phyloP scores from a whole-genome alignment of 2,113 vertebrate species.

The Hystrix cristata region DNA sequence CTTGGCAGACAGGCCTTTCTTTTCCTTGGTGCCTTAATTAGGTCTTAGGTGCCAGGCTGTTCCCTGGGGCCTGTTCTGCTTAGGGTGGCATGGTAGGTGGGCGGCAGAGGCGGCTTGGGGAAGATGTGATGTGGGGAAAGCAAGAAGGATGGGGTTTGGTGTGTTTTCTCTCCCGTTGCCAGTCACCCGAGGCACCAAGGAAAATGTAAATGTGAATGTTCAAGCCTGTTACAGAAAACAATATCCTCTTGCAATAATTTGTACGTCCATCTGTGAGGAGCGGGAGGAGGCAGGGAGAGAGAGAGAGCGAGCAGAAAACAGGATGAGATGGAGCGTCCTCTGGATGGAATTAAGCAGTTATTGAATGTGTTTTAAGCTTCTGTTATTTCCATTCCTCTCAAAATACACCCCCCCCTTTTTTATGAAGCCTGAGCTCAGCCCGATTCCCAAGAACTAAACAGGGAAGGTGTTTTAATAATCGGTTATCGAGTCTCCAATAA shows the following conservation, averaged over 20 bases:
- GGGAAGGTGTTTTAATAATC: conserved; percentile 75
- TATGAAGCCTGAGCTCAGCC: conserved; percentile 65
- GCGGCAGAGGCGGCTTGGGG: conserved; percentile 36
- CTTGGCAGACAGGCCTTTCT: conserved; percentile 75
- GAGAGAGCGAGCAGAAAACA: conserved; percentile 43
- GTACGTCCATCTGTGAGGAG: conserved; percentile 85
- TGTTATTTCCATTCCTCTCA: conserved; percentile 75
- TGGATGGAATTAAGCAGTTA: conserved; percentile 83
- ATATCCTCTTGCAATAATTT: conserved; percentile 85
- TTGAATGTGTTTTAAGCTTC: conserved; percentile 82
- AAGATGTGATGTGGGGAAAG: conserved; percentile 9
- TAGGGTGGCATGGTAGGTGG: conserved; percentile 55
- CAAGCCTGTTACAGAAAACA: conserved; percentile 83
- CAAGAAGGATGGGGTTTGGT: conserved; percentile 61
- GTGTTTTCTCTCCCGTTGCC: conserved; percentile 80
- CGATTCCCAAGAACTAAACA: conserved; percentile 65
- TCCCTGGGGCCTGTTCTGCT: conserved; percentile 69
- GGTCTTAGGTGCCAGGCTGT: conserved; percentile 81
- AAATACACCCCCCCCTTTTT: conserved; percentile 66
- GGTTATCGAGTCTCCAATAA: conserved; percentile 84
- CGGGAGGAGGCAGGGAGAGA: conserved; percentile 77
- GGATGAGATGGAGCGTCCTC: conserved; percentile 76
- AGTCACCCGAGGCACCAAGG: conserved; percentile 82
- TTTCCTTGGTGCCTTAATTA: conserved; percentile 77
- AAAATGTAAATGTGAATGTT: conserved; percentile 84